Evolutionary conservation across 92 coral and sea anemone species (phyloP).

Genomic region (Galaxea fascicularis): DNA sequence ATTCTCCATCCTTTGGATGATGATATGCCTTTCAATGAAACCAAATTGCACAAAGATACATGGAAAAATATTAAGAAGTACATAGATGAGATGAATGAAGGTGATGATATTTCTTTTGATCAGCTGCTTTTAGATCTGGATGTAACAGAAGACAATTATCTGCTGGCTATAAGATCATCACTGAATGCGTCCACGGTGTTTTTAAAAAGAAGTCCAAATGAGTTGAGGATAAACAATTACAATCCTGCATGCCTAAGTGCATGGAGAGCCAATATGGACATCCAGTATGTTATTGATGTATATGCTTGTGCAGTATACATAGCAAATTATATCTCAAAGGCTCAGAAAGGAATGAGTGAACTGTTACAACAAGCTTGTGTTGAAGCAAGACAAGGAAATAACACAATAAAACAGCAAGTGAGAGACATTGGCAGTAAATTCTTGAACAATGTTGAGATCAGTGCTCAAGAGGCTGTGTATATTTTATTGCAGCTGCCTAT

Average conservation of each 20-base stretch:
- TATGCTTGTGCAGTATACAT: too few relatives aligned
- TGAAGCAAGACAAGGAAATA: too few relatives aligned
- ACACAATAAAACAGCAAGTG: too few relatives aligned
- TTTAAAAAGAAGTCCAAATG: conserved; percentile 33
- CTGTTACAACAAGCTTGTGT: conserved; percentile 10
- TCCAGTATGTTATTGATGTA: too few relatives aligned
- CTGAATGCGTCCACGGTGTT: conserved; percentile 31
- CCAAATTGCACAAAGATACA: conserved; percentile 23
- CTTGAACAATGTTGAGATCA: too few relatives aligned
- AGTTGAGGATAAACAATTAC: too few relatives aligned
- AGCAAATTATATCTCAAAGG: not conserved
- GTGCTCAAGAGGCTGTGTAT: too few relatives aligned
- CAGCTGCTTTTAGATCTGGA: conserved; percentile 22
- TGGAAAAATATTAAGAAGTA: conserved; percentile 45
- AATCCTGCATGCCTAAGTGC: too few relatives aligned
- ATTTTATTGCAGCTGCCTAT: too few relatives aligned
- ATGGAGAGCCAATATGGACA: too few relatives aligned
- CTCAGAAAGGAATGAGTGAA: conserved; percentile 38
- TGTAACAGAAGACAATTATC: conserved; percentile 48
- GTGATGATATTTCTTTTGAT: conserved; percentile 62
- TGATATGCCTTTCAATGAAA: not conserved
- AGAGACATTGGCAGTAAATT: too few relatives aligned
- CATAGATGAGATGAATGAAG: conserved; percentile 45
- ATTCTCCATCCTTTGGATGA: conserved; percentile 56
- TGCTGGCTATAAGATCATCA: not conserved